Evolutionary conservation across 2,113 vertebrate species (phyloP).

Genomic region (Microcebus murinus): DNA sequence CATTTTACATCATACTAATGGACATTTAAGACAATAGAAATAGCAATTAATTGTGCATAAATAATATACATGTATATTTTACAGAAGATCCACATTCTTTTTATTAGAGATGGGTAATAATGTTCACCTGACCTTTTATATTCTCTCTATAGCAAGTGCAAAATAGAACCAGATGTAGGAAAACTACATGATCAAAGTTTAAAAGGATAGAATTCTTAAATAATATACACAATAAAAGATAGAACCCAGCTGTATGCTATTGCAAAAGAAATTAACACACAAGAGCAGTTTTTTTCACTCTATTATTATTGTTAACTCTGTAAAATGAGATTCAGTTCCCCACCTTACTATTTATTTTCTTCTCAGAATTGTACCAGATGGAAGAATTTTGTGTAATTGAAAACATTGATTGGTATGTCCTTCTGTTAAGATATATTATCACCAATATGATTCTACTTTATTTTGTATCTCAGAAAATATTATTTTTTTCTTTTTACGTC

Average conservation of each 20-base stretch:
- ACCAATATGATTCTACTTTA: slow-evolving; percentile 61
- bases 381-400: slow-evolving; percentile 73
- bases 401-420: slow-evolving; percentile 63
- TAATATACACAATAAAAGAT: slow-evolving; percentile 71
- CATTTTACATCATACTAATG: not conserved
- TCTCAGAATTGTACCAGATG: slow-evolving; percentile 75
- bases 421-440: slow-evolving; percentile 67
- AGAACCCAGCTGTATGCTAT: slow-evolving; percentile 66
- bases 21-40: slow-evolving; percentile 18
- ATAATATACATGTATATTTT: not conserved
- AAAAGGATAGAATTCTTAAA: slow-evolving; percentile 70
- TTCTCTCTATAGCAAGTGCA: slow-evolving; percentile 16
- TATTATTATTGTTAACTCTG: slow-evolving; percentile 67
- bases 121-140: slow-evolving; percentile 43
- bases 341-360: slow-evolving; percentile 73
- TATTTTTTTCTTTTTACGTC: slow-evolving; percentile 59
- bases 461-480: slow-evolving; percentile 64
- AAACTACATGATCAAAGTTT: slow-evolving; percentile 63
- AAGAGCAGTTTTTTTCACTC: slow-evolving; percentile 26
- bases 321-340: slow-evolving; percentile 67
- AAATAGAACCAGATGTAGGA: slow-evolving; percentile 74
- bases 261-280: slow-evolving; percentile 49
- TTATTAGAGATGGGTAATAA: slow-evolving; percentile 39
- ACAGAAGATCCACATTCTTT: not conserved
- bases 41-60: not conserved